Evolutionary conservation across 1,140 invertebrate species (phyloP).

Genomic region (Listronotus oregonensis): DNA sequence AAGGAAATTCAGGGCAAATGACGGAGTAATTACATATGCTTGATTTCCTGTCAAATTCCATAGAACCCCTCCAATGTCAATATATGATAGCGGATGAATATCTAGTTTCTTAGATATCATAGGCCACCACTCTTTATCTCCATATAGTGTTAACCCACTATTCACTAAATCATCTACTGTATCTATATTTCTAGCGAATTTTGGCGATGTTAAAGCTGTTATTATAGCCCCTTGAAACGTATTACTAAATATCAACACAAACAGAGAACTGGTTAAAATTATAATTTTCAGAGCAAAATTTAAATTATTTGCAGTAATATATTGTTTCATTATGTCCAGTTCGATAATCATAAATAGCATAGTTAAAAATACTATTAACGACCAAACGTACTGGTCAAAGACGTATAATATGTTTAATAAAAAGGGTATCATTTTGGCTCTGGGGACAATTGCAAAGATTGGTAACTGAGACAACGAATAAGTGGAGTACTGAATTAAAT

Average conservation of each 20-base stretch:
- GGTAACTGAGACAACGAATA: not conserved
- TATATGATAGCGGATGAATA: slow-evolving; percentile 4
- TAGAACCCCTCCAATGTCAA: not conserved
- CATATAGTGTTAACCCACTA: slow-evolving; percentile 4
- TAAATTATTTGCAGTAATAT: not conserved
- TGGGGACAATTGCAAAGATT: slow-evolving; percentile 5
- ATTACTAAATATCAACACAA: slow-evolving; percentile 4
- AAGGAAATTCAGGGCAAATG: slow-evolving; percentile 1
- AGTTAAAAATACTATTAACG: slow-evolving; percentile 3
- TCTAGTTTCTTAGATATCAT: slow-evolving; percentile 1
- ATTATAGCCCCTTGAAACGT: slow-evolving; percentile 24
- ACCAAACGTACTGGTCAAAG: slow-evolving; percentile 21
- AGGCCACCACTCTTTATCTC: slow-evolving; percentile 13
- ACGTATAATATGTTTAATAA: slow-evolving; percentile 7
- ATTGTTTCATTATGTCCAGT: not conserved
- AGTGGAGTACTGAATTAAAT: slow-evolving; percentile 2
- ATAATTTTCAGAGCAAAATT: slow-evolving; percentile 2
- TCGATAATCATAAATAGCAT: not conserved
- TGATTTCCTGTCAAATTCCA: not conserved
- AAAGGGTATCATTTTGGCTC: slow-evolving; percentile 3
- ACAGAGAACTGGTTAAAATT: slow-evolving; percentile 1
- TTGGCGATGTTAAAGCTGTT: slow-evolving; percentile 18
- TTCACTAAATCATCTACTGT: slow-evolving; percentile 15
- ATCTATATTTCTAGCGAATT: slow-evolving; percentile 16
- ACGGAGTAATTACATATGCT: slow-evolving; percentile 4